Evolutionary conservation across 2,113 vertebrate species (phyloP), one percentile per base, ranked within the genome.

Genomic region (Eublepharis macularius): DNA sequence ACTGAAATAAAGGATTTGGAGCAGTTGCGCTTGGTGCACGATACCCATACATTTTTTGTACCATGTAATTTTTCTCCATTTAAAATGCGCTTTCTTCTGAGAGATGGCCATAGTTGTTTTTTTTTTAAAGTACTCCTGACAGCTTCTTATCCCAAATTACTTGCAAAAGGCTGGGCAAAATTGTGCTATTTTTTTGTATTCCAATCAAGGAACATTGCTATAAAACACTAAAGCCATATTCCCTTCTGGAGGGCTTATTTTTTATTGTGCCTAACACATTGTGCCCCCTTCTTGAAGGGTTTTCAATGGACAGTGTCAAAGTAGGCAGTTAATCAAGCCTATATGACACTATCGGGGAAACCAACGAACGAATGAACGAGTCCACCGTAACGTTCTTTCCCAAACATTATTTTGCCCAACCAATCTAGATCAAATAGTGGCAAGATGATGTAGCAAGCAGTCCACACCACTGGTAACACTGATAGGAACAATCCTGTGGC

Each of bases 391-490:
- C 0, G 80, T 82, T 94, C 91, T 82, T 87, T 88, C 92, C 91
- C 91, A 92, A 91, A 95, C 93, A 91, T 90, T 94, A 83, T 36
- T 94, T 90, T 92, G 86, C 96, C 95, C 94, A 94, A 94, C 94
- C 95, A 77, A 79, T 91, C 94, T 94, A 91, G 70, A 87, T 94
- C 82, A 77, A 93, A 95, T 93, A 96, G 93, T 88, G 93, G 95
- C 94, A 96, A 95, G 88, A 88, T 90, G 93, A 95, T 86, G 94
- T 93, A 97, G 96, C 96, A 86, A 95, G 96, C 90, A 91, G 95
- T 95, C 95, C 96, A 96, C 95, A 93, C 96, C 96, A 96, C 96
- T 7, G 73, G 88, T 96, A 96, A 97, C 96, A 97, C 96, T 96
- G 96, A 96, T 91, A 94, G 90, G 91, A 95, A 94, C 94, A 95